These are phyloP conservation scores for Saccostrea echinata DNA, from an alignment of 1,140 invertebrate genomes.

Conservation along the genomic window DNA sequence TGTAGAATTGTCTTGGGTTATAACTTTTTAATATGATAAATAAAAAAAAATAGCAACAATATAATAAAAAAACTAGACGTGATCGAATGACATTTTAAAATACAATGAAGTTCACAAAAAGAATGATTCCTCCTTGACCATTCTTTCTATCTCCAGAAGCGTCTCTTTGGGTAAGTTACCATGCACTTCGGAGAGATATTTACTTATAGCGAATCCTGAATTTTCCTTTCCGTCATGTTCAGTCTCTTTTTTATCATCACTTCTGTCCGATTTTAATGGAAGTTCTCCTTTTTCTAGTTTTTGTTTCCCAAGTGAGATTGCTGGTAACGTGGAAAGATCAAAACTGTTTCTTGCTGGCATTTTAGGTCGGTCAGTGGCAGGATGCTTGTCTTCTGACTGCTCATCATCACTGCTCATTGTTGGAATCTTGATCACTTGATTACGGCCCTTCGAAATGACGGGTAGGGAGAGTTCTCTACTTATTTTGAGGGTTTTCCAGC, in stretches of 20 bases:
- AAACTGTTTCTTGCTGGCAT: background rate
- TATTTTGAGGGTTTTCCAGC: background rate
- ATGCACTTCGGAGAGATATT: background rate
- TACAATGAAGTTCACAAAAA: background rate
- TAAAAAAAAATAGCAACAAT: background rate
- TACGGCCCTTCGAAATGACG: background rate
- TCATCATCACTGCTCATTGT: background rate
- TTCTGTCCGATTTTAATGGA: background rate
- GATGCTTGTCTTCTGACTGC: background rate
- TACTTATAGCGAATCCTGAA: background rate
- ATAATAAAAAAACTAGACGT: background rate
- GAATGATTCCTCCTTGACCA: conserved; percentile 23
- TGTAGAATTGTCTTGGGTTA: background rate
- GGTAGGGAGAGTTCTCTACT: conserved; percentile 5
- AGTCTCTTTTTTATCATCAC: background rate
- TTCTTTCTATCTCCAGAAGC: conserved; percentile 2
- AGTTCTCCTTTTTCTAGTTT: background rate
- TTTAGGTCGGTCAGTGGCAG: background rate
- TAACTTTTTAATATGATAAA: background rate
- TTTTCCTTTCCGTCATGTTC: background rate
- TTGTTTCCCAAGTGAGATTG: background rate
- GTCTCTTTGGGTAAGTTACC: background rate
- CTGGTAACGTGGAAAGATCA: conserved; percentile 22
- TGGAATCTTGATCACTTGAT: background rate
- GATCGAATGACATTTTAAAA: background rate